phyloP scores from a whole-genome alignment of 2,888 invertebrate species.

The Cerceris ruficornis region DNA sequence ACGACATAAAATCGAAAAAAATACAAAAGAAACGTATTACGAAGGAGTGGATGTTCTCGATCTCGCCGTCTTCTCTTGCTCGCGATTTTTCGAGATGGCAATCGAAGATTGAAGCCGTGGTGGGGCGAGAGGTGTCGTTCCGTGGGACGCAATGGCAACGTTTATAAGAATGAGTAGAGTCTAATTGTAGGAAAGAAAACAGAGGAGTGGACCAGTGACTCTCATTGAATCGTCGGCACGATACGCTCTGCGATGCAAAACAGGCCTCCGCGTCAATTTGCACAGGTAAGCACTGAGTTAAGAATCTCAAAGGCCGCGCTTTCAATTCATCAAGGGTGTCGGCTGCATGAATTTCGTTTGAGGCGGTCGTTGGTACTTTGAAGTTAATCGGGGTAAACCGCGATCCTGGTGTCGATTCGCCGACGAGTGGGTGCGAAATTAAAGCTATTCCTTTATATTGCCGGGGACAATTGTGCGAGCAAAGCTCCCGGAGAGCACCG shows the following conservation, averaged over 20 bases:
- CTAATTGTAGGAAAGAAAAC: slow-evolving; percentile 47
- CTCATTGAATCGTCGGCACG: slow-evolving; percentile 19
- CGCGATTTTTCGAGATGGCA: too few species aligned
- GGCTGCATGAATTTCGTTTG: slow-evolving; percentile 58
- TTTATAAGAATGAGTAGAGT: slow-evolving; percentile 42
- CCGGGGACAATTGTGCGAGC: not conserved
- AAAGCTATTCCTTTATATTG: slow-evolving; percentile 22
- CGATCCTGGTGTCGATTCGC: slow-evolving; percentile 41
- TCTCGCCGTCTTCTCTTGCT: too few species aligned
- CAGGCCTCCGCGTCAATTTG: slow-evolving; percentile 59
- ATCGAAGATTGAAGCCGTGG: too few species aligned
- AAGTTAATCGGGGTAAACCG: slow-evolving; percentile 59
- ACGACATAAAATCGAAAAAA: too few species aligned
- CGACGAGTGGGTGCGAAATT: slow-evolving; percentile 49
- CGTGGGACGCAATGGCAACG: slow-evolving; percentile 26
- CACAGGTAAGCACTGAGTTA: slow-evolving; percentile 60
- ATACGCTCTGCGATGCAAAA: slow-evolving; percentile 51
- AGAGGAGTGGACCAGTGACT: slow-evolving; percentile 26
- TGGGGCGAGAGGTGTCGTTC: slow-evolving; percentile 7
- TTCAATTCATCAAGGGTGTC: slow-evolving; percentile 57
- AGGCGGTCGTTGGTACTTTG: slow-evolving; percentile 43
- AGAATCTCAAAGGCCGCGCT: slow-evolving; percentile 62
- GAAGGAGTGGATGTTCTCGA: too few species aligned
- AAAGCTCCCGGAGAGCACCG: not conserved
- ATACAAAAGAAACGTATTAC: too few species aligned